Evolutionary conservation across 2,797 vertebrate species (phyloP).

Genomic region (Calcarius lapponicus): DNA sequence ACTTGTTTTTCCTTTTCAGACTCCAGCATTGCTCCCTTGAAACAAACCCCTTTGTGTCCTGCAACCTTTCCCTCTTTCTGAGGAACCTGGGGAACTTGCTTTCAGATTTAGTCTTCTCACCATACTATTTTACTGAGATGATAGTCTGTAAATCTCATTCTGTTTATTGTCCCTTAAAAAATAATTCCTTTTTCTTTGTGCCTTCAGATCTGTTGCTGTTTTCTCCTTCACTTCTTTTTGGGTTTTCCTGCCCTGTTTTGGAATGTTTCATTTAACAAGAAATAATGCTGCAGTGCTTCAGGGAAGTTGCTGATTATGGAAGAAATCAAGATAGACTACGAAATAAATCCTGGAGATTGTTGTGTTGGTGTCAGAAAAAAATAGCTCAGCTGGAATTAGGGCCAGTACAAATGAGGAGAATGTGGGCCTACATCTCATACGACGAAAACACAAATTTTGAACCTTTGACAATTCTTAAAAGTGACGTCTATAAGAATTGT

Average conservation of each 20-base stretch:
- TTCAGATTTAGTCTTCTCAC: not conserved
- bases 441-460: not conserved
- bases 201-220: not conserved
- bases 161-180: not conserved
- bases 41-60: not conserved
- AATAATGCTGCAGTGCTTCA: not conserved
- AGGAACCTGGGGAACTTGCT: not conserved
- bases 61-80: not conserved
- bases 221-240: not conserved
- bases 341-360: not conserved
- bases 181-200: not conserved
- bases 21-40: not conserved
- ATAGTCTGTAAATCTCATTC: not conserved
- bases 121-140: not conserved
- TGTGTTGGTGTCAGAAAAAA: not conserved
- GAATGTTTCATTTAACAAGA: not conserved
- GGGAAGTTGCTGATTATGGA: not conserved
- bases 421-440: not conserved
- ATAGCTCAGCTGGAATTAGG: not conserved
- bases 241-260: not conserved
- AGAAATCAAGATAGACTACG: not conserved
- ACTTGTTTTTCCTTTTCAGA: not conserved
- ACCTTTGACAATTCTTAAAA: not conserved
- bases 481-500: not conserved
- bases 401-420: not conserved